A percentile compares a stretch with the other conserved stretches of the same genome.
Evolutionary conservation across 2,113 vertebrate species (phyloP).

Genomic region (Bubo bubo): DNA sequence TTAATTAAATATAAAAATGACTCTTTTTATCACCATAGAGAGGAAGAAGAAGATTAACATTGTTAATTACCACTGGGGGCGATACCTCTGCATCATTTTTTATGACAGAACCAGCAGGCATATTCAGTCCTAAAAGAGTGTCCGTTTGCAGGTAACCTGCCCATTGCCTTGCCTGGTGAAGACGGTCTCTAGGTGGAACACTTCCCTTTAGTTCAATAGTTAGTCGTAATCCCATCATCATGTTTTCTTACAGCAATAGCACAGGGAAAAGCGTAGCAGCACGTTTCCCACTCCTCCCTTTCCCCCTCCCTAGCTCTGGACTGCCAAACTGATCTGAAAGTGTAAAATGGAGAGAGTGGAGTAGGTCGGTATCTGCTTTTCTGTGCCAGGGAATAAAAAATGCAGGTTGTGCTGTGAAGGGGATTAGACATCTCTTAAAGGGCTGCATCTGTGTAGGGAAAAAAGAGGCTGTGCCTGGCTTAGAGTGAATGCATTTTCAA

Average conservation of each 20-base stretch:
- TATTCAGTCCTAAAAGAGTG: neutral
- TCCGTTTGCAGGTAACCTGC: conserved; percentile 4
- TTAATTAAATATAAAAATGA: conserved; percentile 94
- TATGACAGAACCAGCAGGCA: conserved; percentile 42
- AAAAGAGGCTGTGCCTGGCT: neutral
- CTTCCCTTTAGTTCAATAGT: conserved; percentile 74
- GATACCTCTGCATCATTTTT: conserved; percentile 68
- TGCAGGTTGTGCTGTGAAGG: conserved; percentile 7
- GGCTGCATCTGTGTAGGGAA: neutral
- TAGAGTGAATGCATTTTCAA: conserved; percentile 5
- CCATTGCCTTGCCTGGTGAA: conserved; percentile 27
- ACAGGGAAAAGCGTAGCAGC: neutral
- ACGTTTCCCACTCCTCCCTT: neutral
- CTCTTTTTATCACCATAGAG: conserved; percentile 82
- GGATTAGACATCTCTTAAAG: neutral
- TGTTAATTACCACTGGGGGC: conserved; percentile 80
- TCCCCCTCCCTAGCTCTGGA: neutral
- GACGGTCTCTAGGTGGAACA: conserved; percentile 80
- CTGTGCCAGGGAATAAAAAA: conserved; percentile 34
- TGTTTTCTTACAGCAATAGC: conserved; percentile 46
- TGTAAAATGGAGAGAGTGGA: conserved; percentile 27
- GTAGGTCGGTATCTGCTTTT: neutral
- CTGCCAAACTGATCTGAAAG: conserved; percentile 56
- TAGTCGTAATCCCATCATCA: conserved; percentile 43
- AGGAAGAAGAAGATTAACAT: conserved; percentile 80